phyloP scores from a whole-genome alignment of 2,888 invertebrate genomes.

The Ametastegia equiseti region DNA sequence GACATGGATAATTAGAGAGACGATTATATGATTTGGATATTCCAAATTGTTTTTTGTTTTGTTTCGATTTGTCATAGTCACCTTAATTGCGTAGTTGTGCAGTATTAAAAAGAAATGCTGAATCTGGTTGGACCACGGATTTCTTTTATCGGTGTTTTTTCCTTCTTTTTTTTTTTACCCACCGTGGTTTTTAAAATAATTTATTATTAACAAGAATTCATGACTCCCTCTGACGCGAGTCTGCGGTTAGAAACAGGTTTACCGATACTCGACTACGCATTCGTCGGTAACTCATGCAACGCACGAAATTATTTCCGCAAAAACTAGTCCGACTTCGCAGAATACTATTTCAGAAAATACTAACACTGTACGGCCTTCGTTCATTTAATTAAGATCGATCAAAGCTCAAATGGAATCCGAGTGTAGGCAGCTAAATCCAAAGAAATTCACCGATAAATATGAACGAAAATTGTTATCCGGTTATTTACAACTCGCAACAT shows the following conservation, averaged over 20 bases:
- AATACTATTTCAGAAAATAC: not conserved
- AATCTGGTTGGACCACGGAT: not conserved
- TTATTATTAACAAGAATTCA: not conserved
- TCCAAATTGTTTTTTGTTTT: too few relatives aligned
- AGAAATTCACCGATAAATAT: not conserved
- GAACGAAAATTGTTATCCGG: not conserved
- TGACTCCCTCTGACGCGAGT: not conserved
- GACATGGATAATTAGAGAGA: too few relatives aligned
- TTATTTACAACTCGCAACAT: not conserved
- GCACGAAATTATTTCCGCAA: not conserved
- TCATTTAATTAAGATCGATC: not conserved
- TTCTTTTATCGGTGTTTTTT: not conserved
- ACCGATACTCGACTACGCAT: not conserved
- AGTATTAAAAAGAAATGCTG: too few relatives aligned
- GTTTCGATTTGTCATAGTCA: too few relatives aligned
- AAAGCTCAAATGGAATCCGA: not conserved
- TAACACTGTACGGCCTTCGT: not conserved
- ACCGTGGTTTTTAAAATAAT: not conserved
- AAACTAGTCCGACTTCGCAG: not conserved
- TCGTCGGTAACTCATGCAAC: not conserved
- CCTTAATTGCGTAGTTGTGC: too few relatives aligned
- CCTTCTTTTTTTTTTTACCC: not conserved
- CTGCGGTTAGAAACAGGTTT: not conserved
- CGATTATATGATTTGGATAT: too few relatives aligned
- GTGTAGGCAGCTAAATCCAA: not conserved